Percentiles rank a stretch among this genome's conserved stretches.
These are phyloP conservation scores for Cassiopea andromeda DNA, from an alignment of 30 jellyfish, hydroid and myxozoan species.

Conservation along the genomic window DNA sequence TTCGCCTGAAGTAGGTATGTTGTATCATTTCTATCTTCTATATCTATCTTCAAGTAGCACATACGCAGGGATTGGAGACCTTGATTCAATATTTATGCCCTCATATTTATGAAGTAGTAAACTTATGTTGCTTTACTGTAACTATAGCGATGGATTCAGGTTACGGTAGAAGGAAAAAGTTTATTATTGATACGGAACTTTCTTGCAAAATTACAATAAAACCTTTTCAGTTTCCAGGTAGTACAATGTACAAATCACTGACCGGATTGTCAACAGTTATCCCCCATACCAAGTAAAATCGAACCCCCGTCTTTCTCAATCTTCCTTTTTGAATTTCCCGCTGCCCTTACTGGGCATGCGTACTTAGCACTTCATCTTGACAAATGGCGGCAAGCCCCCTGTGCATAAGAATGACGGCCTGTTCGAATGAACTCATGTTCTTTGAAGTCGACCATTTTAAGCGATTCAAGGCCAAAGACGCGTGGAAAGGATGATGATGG, in stretches of 20 bases:
- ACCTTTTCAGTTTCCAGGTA: background rate
- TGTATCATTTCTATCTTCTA: too few relatives aligned
- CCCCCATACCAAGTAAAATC: background rate
- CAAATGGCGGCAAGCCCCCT: constrained; percentile 99
- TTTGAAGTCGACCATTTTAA: constrained; percentile 71
- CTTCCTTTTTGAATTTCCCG: constrained; percentile 41
- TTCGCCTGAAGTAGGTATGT: too few relatives aligned
- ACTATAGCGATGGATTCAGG: too few relatives aligned
- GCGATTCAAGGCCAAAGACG: constrained; percentile 81
- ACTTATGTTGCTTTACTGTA: too few relatives aligned
- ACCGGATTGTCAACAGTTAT: background rate
- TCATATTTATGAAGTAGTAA: too few relatives aligned
- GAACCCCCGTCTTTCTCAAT: constrained; percentile 55
- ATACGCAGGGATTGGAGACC: too few relatives aligned
- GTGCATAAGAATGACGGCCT: constrained; percentile 94
- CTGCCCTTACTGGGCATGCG: constrained; percentile 76
- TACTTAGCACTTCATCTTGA: constrained; percentile 54
- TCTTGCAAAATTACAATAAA: too few relatives aligned
- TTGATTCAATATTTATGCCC: too few relatives aligned
- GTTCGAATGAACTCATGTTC: constrained; percentile 86
- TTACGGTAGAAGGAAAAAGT: too few relatives aligned
- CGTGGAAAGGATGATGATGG: constrained; percentile 72
- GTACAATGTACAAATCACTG: background rate
- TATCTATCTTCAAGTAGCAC: too few relatives aligned
- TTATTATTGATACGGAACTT: too few relatives aligned